Conservation (phyloP, 2,888 invertebrate species). For the Lottia scabra region DNA sequence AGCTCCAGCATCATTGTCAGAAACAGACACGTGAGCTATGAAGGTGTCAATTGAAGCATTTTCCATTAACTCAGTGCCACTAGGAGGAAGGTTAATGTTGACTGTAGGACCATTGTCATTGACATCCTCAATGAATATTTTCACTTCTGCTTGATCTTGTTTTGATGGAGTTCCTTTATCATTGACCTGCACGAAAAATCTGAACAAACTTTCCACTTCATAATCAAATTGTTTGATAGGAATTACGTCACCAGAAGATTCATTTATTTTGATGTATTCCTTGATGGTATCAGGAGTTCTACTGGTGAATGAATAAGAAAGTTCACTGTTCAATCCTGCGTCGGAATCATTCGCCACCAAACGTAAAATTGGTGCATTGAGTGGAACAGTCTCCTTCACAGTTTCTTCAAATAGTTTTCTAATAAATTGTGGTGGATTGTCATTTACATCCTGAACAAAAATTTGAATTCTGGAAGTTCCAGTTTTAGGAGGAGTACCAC, state of each 20-base stretch:
- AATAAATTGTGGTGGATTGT: constrained; percentile 42
- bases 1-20: constrained; percentile 48
- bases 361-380: constrained; percentile 31
- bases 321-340: constrained; percentile 79
- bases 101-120: constrained; percentile 89
- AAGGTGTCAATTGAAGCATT: constrained; percentile 89
- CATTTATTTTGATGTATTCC: constrained; percentile 75
- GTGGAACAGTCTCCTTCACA: constrained; percentile 37
- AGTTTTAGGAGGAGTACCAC: constrained; percentile 38
- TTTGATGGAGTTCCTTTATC: constrained; percentile 46
- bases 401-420: constrained; percentile 32
- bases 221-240: constrained; percentile 85
- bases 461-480: constrained; percentile 40
- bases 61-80: constrained; percentile 73
- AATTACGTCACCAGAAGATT: constrained; percentile 86
- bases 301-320: constrained; percentile 67
- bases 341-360: constrained; percentile 88
- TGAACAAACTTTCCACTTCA: constrained; percentile 81
- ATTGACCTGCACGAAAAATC: constrained; percentile 74
- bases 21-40: constrained; percentile 91
- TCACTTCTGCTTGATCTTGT: constrained; percentile 73
- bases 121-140: constrained; percentile 75
- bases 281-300: constrained; percentile 32
- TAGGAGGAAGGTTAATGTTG: constrained; percentile 86
- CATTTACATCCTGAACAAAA: constrained; percentile 44